A percentile compares a stretch with the other conserved stretches of the same genome.
Evolutionary conservation across 2,888 invertebrate species (phyloP).

Genomic region (Abscondita cerata): DNA sequence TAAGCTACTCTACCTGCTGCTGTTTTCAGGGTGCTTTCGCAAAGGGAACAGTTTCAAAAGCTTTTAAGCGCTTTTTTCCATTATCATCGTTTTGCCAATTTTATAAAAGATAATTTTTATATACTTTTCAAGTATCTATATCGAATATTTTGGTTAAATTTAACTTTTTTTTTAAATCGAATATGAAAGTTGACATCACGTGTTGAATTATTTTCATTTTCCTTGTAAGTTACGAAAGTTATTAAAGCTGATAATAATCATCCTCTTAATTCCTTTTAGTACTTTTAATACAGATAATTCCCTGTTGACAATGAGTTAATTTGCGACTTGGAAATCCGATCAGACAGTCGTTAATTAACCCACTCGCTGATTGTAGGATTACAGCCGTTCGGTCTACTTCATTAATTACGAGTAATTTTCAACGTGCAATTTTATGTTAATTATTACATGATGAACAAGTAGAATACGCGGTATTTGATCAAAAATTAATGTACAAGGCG

Average conservation of each 20-base stretch:
- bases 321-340: slow-evolving; percentile 49
- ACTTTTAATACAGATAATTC: slow-evolving; percentile 28
- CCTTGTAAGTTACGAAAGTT: not conserved
- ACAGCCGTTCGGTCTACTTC: slow-evolving; percentile 48
- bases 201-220: no score
- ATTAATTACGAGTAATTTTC: slow-evolving; percentile 50
- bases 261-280: slow-evolving; percentile 36
- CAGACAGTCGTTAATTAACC: slow-evolving; percentile 51
- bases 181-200: no score
- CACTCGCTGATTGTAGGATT: slow-evolving; percentile 49
- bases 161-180: no score
- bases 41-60: slow-evolving; percentile 27
- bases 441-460: no score
- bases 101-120: slow-evolving; percentile 16
- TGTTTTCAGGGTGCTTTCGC: slow-evolving; percentile 25
- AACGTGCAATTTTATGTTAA: slow-evolving; percentile 5
- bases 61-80: slow-evolving; percentile 36
- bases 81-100: slow-evolving; percentile 28
- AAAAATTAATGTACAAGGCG: no score
- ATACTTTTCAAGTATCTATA: slow-evolving; percentile 3
- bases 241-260: slow-evolving; percentile 36
- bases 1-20: slow-evolving; percentile 38
- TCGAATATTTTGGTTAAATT: no score
- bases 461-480: no score
- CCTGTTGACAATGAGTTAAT: slow-evolving; percentile 46